Percentiles rank a stretch among this genome's conserved stretches.
Evolutionary conservation across 1,140 invertebrate genomes (phyloP).

Genomic region (Linepithema humile): DNA sequence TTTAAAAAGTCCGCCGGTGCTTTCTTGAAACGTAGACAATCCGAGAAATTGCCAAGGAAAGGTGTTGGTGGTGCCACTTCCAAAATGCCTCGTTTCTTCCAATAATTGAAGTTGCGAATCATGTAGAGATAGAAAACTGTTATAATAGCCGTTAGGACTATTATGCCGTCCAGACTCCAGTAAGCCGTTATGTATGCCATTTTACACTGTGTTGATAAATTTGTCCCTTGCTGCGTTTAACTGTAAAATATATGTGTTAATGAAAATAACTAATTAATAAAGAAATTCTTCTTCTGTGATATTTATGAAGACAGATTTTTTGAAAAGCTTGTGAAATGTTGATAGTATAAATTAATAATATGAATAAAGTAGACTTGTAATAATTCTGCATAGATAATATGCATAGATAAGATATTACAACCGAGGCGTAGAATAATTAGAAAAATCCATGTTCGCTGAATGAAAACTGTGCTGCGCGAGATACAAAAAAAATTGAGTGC

Average conservation of each 20-base stretch:
- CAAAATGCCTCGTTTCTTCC: conserved; percentile 76
- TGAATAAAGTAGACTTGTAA: no score
- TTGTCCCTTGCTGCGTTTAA: neutral
- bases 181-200: conserved; percentile 61
- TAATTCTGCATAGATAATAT: no score
- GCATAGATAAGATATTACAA: no score
- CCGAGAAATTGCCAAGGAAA: conserved; percentile 77
- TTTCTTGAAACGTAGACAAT: conserved; percentile 55
- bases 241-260: neutral
- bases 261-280: no score
- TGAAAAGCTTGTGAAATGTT: no score
- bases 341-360: no score
- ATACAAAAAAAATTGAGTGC: no score
- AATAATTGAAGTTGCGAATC: conserved; percentile 80
- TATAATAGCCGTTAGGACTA: neutral
- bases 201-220: conserved; percentile 6
- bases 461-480: no score
- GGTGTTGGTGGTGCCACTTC: conserved; percentile 70
- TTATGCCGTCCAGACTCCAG: conserved; percentile 59
- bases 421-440: no score
- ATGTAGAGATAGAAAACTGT: conserved; percentile 72
- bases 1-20: conserved; percentile 45
- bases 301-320: no score
- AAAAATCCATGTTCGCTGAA: no score
- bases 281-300: no score